Percentiles rank a stretch among this genome's conserved stretches.
These are phyloP conservation scores for Megathymus violae DNA, from an alignment of 1,140 invertebrate species.

Conservation along the genomic window DNA sequence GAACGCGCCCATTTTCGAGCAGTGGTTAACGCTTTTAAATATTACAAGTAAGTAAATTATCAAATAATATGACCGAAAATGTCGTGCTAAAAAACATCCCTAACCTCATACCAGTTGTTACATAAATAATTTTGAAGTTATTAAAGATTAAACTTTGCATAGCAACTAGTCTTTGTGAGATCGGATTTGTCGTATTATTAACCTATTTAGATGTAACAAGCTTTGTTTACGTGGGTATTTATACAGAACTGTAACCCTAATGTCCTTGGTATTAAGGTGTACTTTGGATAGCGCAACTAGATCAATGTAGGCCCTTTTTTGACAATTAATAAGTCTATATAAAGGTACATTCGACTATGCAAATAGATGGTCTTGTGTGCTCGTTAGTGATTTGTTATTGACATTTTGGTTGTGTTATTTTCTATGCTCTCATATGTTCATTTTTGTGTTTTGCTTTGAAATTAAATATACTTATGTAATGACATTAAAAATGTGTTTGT, in stretches of 20 bases:
- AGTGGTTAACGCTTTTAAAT: constrained; percentile 91
- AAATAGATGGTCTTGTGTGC: no score
- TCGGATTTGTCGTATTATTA: constrained; percentile 60
- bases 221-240: constrained; percentile 61
- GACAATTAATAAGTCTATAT: no score
- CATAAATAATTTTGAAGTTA: constrained; percentile 1
- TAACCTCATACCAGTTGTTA: constrained; percentile 7
- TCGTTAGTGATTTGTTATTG: no score
- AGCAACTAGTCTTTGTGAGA: constrained; percentile 58
- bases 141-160: constrained; percentile 33
- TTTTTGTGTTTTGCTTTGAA: no score
- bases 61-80: constrained; percentile 36
- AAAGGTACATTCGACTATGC: no score
- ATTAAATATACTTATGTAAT: no score
- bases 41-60: constrained; percentile 88
- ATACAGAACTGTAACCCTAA: constrained; percentile 48
- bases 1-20: constrained; percentile 91
- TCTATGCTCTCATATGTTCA: no score
- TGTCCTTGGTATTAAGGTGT: constrained; percentile 44
- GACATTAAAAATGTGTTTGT: no score
- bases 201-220: constrained; percentile 66
- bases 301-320: no score
- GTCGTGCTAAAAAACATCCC: background rate
- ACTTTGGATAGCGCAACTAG: no score
- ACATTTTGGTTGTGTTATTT: no score